Evolutionary conservation across 2,888 invertebrate genomes (phyloP), one percentile per base, ranked within the genome.

Genomic region (Troides oblongomaculatus): DNA sequence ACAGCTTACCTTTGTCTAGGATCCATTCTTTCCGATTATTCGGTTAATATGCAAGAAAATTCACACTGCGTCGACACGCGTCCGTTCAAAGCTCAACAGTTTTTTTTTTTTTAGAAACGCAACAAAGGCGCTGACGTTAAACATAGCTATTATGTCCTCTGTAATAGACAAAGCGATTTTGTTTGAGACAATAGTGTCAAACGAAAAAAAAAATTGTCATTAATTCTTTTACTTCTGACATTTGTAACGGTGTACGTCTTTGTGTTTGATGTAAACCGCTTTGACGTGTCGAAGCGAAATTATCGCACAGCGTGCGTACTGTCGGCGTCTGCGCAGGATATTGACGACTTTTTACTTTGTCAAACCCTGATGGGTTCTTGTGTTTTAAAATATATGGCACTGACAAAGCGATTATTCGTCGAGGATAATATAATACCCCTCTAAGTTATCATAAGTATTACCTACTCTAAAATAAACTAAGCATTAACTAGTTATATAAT

Each of bases 121-220:
- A 83, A 92, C 90, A 92, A 92, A 89, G 86, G 89, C 79, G 78
- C 75, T 86, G 90, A 90, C 86, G 87, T 84, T 92, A 91, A 92
- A 92, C 92, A 92, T 86, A 85, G 84, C 89, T 84, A 92, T 92
- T 92, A 92, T 92, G 86, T 81, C 84, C 77, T 84, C 77, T 79
- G 82, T 85, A 89, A 87, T 87, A 91, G 90, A 92, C 90, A 92
- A 92, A 90, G 88, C 79, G 83, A 86, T 86, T 85, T 84, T 84
- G 84, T 87, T 80, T 83, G 78, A 92, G 84, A 92, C 92, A 92
- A 92, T 85, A 77, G 84, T 73, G 71, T 76, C 79, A 82, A 89
- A 90, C 89, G 17, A 50, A 50, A 89, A 90, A 90, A 87, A 90
- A 85, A 89, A 86, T 87, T 84, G 86, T 89, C 88, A 90, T 92